phyloP scores from a whole-genome alignment of 1,140 invertebrate species.

The Dermatophagoides farinae region DNA sequence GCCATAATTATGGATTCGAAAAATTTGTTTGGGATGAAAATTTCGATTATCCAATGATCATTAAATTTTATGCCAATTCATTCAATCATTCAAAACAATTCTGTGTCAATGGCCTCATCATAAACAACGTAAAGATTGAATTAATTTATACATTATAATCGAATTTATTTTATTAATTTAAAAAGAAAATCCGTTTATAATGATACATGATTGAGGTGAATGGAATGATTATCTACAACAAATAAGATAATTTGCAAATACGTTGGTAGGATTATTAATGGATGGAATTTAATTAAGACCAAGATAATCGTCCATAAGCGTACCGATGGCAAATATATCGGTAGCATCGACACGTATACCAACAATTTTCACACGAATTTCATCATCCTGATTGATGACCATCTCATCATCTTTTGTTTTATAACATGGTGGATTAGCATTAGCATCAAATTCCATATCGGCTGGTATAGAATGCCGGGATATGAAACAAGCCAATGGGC shows the following conservation, averaged over 20 bases:
- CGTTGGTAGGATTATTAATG: not conserved
- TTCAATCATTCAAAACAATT: not conserved
- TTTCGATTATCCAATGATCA: not conserved
- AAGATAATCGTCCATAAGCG: constrained; percentile 50
- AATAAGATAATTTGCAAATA: not conserved
- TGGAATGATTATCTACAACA: not conserved
- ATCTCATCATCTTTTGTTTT: constrained; percentile 96
- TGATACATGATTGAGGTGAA: not conserved
- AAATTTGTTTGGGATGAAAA: too few species aligned
- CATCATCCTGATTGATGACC: constrained; percentile 92
- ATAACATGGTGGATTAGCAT: constrained; percentile 90
- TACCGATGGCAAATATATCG: constrained; percentile 82
- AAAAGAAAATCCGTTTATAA: not conserved
- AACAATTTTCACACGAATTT: constrained; percentile 93
- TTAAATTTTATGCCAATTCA: not conserved
- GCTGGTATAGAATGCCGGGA: constrained; percentile 96
- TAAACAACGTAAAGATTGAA: too few species aligned
- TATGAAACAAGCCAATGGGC: constrained; percentile 96
- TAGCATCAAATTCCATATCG: constrained; percentile 98
- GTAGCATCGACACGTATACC: constrained; percentile 89
- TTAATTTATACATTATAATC: not conserved
- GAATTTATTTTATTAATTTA: not conserved
- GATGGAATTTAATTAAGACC: not conserved
- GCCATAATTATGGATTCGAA: not conserved
- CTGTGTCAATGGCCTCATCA: too few species aligned